Evolutionary conservation across 2,113 vertebrate genomes (phyloP), one percentile per base, ranked within the genome.

Genomic region (Gobio gobio): DNA sequence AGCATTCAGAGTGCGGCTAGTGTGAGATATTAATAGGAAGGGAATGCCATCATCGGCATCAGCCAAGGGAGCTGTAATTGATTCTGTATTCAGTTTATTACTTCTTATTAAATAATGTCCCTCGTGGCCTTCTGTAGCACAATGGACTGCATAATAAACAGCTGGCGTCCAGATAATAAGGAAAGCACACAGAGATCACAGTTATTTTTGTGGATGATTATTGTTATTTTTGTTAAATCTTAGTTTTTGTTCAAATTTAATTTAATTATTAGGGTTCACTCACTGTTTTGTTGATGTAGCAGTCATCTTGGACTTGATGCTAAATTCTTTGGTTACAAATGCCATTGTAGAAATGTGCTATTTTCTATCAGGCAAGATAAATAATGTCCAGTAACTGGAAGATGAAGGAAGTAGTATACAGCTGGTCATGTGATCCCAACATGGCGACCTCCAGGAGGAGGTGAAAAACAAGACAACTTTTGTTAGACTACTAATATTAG

Each of bases 91-190:
- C 78, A 64, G 36, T 80, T 24, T 64, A 26, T 63, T 45, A 12
- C 78, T 64, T 45, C 20, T 80, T 79, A 61, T 36, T 61, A 61
- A 61, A 63, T 77, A 18, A 22, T 22, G n/a, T 81, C 36, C 26
- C 26, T 54, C 24, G 6, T 13, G 20, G 13, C 49, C 33, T 63
- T 29, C 36, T 29, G 20, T 29, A 56, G 13, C 66, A 43, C 80
- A 70, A 13, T 70, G 80, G 13, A 6, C 40, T 24, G 12, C 29
- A 33, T 66, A 18, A 68, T 33, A 26, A 68, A 51, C 33, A 40
- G 66, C 43, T 24, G 70, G 22, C 6, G 43, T 24, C 36, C 10
- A 73, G 40, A 73, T 68, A 40, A 70, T 70, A 43, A 12, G 2
- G 0, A 43, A 43, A 40, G 33, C 66, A 2, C 10, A 12, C 36